These are phyloP conservation scores for Corynorhinus townsendii DNA, from an alignment of 2,113 vertebrate species.

Conservation along the genomic window DNA sequence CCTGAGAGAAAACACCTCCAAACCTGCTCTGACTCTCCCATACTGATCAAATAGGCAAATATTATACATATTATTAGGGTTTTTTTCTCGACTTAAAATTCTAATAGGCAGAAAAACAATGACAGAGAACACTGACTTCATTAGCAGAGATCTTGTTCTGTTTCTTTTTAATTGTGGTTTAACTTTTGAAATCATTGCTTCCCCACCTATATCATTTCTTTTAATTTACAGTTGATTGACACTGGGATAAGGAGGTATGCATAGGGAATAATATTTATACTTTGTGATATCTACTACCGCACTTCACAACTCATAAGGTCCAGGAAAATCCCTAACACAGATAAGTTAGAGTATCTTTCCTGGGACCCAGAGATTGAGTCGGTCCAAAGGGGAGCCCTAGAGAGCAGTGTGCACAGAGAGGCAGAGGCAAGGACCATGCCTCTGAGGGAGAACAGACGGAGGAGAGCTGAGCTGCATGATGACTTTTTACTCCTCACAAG, in stretches of 20 bases:
- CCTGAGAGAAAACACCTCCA: background rate
- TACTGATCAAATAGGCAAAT: background rate
- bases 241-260: too few relatives aligned
- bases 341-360: background rate
- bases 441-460: background rate
- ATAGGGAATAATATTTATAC: background rate
- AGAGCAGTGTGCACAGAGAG: background rate
- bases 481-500: background rate
- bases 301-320: background rate
- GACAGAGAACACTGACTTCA: background rate
- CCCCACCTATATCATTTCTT: background rate
- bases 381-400: background rate
- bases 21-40: background rate
- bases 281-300: background rate
- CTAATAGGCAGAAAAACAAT: background rate
- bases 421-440: too few relatives aligned
- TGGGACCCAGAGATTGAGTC: background rate
- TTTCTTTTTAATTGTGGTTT: background rate
- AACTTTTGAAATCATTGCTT: background rate
- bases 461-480: background rate
- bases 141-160: background rate
- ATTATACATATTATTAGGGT: background rate
- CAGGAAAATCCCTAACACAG: background rate
- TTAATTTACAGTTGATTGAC: background rate
- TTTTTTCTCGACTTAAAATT: background rate